Conservation (phyloP, 2,888 invertebrate genomes). For the Celastrina argiolus region DNA sequence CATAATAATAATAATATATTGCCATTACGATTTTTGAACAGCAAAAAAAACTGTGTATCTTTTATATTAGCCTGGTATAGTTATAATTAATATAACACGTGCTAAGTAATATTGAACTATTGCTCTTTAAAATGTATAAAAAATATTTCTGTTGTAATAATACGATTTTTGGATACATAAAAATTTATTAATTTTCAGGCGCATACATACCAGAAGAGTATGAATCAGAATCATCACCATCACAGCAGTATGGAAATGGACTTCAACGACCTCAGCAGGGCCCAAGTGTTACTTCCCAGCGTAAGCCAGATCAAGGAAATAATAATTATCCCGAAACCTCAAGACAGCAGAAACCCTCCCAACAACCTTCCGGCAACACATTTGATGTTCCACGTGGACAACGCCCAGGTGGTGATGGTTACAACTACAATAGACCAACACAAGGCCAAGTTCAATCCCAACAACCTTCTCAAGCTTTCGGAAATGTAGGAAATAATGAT, state of each 20-base stretch:
- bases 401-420: not conserved
- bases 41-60: no score
- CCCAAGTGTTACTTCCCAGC: not conserved
- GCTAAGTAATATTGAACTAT: no score
- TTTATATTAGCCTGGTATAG: no score
- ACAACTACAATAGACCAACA: not conserved
- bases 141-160: no score
- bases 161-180: not conserved
- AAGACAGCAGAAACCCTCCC: not conserved
- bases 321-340: not conserved
- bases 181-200: conserved; percentile 45
- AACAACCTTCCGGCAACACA: conserved; percentile 8
- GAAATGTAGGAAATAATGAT: not conserved
- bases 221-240: conserved; percentile 34
- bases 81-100: no score
- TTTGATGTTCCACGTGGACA: conserved; percentile 14
- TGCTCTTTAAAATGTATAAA: no score
- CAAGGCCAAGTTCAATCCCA: not conserved
- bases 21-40: no score
- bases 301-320: not conserved
- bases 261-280: not conserved
- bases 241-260: conserved; percentile 31
- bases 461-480: not conserved
- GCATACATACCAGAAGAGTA: conserved; percentile 66
- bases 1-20: no score